Evolutionary conservation across 2,113 vertebrate genomes (phyloP), one percentile per base, ranked within the genome.

Genomic region (Zosterops lateralis): DNA sequence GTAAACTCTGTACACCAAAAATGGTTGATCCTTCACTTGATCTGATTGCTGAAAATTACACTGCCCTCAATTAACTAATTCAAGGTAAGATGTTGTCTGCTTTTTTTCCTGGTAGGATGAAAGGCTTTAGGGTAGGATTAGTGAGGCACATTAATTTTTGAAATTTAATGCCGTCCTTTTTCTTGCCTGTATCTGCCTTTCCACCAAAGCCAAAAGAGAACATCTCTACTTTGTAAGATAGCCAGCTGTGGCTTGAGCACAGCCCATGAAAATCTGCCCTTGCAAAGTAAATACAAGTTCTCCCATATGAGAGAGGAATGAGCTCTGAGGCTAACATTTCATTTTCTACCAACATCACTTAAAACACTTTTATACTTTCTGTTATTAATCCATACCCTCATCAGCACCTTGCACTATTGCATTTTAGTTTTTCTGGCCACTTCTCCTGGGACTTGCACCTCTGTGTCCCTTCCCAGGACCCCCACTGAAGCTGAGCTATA

Each of bases 41-140:
- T 81, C 54, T 48, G 28, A 65, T 72, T 9, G 10, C n/a, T 50
- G 44, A 68, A 87, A 89, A 79, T 24, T 16, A 9, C 60, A 31
- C 38, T 72, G 45, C 15, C 38, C 24, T 91, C 60, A 90, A 80
- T 92, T 95, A 94, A 61, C 70, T 93, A 84, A 96, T 87, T 92
- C 71, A 94, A 82, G 89, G 81, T 58, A 76, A 75, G 77, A 68
- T 57, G 38, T 3, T 82, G 62, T 36, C 65, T 86, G 31, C 4
- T 2, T 54, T 87, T 67, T 71, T 76, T 66, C 73, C 44, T 53
- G 44, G 40, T 72, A 92, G 68, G 89, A 94, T 89, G 64, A 93
- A 93, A 88, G 32, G 74, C 58, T 94, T 84, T 95, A 84, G 31
- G 9, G 32, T 58, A 84, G 82, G 87, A 87, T 93, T 93, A 84